Evolutionary conservation across 2,888 invertebrate genomes (phyloP).

Genomic region (Amphipyra berbera): DNA sequence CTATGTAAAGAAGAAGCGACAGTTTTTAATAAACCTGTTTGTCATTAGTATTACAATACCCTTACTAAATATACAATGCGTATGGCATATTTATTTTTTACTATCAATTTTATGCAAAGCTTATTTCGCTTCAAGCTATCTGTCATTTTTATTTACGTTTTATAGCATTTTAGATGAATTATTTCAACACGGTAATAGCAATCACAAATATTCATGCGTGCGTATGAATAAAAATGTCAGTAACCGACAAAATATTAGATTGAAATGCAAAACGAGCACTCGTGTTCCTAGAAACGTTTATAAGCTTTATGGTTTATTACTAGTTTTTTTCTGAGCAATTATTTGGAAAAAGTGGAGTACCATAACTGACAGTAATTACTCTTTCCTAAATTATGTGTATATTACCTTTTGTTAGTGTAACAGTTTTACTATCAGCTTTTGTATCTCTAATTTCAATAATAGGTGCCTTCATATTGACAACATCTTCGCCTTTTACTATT

Average conservation of each 20-base stretch:
- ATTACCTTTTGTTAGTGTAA: no score
- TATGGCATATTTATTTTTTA: not conserved
- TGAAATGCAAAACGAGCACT: slow-evolving; percentile 38
- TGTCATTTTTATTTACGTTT: slow-evolving; percentile 27
- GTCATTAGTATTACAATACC: no score
- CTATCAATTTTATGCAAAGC: not conserved
- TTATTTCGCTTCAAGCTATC: slow-evolving; percentile 4
- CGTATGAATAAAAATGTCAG: slow-evolving; percentile 43
- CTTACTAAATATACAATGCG: no score
- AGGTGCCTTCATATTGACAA: no score
- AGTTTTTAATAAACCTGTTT: no score
- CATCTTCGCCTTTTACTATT: no score
- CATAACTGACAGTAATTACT: no score
- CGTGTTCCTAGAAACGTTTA: slow-evolving; percentile 8
- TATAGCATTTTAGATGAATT: slow-evolving; percentile 33
- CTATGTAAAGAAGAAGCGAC: no score
- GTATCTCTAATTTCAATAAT: no score
- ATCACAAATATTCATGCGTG: slow-evolving; percentile 34
- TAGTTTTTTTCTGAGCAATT: not conserved
- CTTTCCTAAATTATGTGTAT: no score
- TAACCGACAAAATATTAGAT: slow-evolving; percentile 27
- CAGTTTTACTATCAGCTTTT: no score
- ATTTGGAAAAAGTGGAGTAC: no score
- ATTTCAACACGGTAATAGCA: slow-evolving; percentile 28
- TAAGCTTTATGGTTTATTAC: slow-evolving; percentile 13